Evolutionary conservation across 2,113 vertebrate genomes (phyloP), one percentile per base, ranked within the genome.

Genomic region (Cygnus atratus): DNA sequence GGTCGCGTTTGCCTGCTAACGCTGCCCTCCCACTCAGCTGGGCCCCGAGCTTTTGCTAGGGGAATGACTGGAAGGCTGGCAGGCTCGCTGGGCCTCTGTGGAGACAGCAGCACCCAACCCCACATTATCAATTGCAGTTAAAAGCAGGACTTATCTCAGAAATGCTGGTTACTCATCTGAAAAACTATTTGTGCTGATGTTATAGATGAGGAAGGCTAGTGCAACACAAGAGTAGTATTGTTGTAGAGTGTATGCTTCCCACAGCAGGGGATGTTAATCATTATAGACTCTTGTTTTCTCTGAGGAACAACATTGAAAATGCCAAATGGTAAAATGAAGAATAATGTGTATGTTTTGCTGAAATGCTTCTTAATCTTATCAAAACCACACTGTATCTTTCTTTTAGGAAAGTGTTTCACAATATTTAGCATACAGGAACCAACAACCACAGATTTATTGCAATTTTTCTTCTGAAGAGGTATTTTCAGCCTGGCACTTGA

Each of bases 71-170:
- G 75, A 80, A 78, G 33, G 67, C 54, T 81, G 75, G 65, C 37
- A 66, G 70, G 48, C 66, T 75, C 0, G 0, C 5, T 55, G 75
- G 76, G 44, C 26, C 41, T 85, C 72, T 88, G 14, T 97, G 97
- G 95, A 96, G 93, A 96, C 70, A 63, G 68, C 83, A 96, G 76
- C 92, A 33, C 96, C 94, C 92, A 96, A 91, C 82, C 96, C 96
- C 76, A 58, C 54, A 79, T 97, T 98, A 98, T 98, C 97, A 96
- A 97, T 91, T 96, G 92, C 97, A 97, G 98, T 98, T 98, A 98
- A 98, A 98, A 96, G 84, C 91, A 96, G 65, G 39, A 57, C 92
- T 97, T 97, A 96, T 97, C 97, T 97, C 96, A 91, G 96, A 96
- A 96, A 95, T 95, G 77, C 79, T 67, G 44, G 85, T 94, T 95